Evolutionary conservation across 2,888 invertebrate genomes (phyloP), one percentile per base, ranked within the genome.

Genomic region (Pimpla rufipes): DNA sequence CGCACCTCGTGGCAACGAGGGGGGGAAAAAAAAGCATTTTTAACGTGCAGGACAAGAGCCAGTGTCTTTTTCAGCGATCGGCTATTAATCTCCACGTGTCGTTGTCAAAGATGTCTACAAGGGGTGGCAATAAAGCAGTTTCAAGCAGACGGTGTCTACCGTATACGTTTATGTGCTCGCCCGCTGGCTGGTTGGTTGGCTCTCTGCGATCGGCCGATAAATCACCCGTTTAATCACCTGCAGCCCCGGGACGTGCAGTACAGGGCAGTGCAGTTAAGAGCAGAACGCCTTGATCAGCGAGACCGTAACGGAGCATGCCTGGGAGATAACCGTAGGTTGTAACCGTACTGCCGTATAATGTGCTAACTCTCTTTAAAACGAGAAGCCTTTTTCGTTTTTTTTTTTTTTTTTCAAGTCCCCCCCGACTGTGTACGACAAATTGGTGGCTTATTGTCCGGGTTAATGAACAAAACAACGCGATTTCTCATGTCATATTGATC

Each of bases 151-250:
- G 70, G 7, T 68, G 73, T 73, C 66, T 55, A 74, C 57, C 77
- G 55, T 11, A 29, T 29, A 50, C 50, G 73, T 73, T 67, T 66
- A 78, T 77, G 77, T 67, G 73, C 62, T 64, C 18, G 29, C 23
- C 66, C 67, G 76, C 64, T 29, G 66, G 45, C 66, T 59, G 35
- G 55, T 57, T 29, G 57, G 35, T 59, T 76, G 40, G 21, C 29
- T 45, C 70, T 67, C 67, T 73, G 67, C 81, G 77, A 81, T 81
- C 77, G 66, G 42, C 77, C 81, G 77, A 81, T 81, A 78, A 81
- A 81, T 81, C 81, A 81, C 81, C 76, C 81, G 81, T 78, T 81
- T 81, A 81, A 81, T 81, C 81, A 81, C 77, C 81, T 74, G 81
- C 81, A 81, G 77, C 81, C 77, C 40, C 29, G 29, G 62, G 18